These are phyloP conservation scores for Ypsolopha scabrella DNA, from an alignment of 2,888 invertebrate genomes.

Conservation along the genomic window DNA sequence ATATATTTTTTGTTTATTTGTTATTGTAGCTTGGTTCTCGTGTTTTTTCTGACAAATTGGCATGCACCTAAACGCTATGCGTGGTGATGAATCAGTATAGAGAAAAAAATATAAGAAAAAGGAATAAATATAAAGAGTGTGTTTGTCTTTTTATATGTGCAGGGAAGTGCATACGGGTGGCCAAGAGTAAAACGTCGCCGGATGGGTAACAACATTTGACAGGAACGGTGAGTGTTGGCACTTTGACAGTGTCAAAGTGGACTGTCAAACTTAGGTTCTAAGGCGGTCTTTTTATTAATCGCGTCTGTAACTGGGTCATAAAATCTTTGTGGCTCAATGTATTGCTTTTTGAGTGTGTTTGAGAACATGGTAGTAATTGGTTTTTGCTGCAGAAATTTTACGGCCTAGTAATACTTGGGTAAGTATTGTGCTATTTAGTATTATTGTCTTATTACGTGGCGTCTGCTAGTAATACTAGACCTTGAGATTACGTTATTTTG, in stretches of 20 bases:
- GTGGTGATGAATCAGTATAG: slow-evolving; percentile 25
- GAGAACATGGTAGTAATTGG: too few species aligned
- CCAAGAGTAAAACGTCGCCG: background rate
- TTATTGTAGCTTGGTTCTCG: slow-evolving; percentile 44
- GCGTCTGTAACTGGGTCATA: background rate
- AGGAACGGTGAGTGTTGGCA: slow-evolving; percentile 6
- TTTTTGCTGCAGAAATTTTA: too few species aligned
- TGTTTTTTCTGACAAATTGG: slow-evolving; percentile 48
- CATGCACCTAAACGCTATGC: slow-evolving; percentile 59
- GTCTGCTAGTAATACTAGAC: too few species aligned
- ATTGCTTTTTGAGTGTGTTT: too few species aligned
- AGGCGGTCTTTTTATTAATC: background rate
- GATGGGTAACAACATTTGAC: background rate
- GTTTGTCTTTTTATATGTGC: slow-evolving; percentile 69
- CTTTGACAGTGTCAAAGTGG: background rate
- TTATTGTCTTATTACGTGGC: too few species aligned
- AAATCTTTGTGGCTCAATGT: too few species aligned
- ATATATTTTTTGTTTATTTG: slow-evolving; percentile 38
- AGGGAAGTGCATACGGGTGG: slow-evolving; percentile 38
- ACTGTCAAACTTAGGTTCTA: background rate
- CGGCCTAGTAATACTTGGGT: too few species aligned
- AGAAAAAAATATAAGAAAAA: slow-evolving; percentile 28
- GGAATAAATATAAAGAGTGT: slow-evolving; percentile 54
- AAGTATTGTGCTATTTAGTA: too few species aligned
- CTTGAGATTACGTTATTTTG: too few species aligned